Conservation (phyloP, 1,140 invertebrate genomes). For the Pantala flavescens region DNA sequence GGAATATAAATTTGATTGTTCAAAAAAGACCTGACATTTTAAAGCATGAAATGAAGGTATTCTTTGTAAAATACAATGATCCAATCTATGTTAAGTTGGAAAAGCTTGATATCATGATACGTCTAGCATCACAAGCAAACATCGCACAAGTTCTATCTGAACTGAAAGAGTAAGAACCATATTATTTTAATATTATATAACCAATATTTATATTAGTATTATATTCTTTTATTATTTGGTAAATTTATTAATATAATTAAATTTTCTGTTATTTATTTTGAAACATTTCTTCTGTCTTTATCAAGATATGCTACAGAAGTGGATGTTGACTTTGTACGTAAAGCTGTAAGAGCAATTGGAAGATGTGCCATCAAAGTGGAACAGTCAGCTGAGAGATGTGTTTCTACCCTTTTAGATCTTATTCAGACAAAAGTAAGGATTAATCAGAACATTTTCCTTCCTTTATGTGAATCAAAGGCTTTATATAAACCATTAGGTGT, state of each 20-base stretch:
- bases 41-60: constrained; percentile 99
- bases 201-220: no score
- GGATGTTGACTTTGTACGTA: constrained; percentile 99
- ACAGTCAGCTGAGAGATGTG: constrained; percentile 94
- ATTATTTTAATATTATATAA: no score
- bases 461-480: background rate
- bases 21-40: constrained; percentile 97
- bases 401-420: constrained; percentile 94
- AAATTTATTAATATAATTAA: background rate
- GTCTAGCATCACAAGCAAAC: constrained; percentile 93
- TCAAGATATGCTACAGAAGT: constrained; percentile 87
- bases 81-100: constrained; percentile 99
- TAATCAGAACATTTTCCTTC: background rate
- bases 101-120: constrained; percentile 99
- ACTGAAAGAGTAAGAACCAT: constrained; percentile 74
- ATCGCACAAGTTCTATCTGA: constrained; percentile 98
- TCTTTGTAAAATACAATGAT: constrained; percentile 99
- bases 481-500: no score
- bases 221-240: constrained; percentile 12
- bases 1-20: constrained; percentile 98
- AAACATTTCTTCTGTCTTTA: constrained; percentile 17
- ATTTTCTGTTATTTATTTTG: background rate
- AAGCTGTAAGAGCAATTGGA: constrained; percentile 95
- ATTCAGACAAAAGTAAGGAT: constrained; percentile 90
- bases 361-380: constrained; percentile 99